Base-by-base conservation (phyloP, 2,888 invertebrate species). In the Cephus rjabovi region DNA sequence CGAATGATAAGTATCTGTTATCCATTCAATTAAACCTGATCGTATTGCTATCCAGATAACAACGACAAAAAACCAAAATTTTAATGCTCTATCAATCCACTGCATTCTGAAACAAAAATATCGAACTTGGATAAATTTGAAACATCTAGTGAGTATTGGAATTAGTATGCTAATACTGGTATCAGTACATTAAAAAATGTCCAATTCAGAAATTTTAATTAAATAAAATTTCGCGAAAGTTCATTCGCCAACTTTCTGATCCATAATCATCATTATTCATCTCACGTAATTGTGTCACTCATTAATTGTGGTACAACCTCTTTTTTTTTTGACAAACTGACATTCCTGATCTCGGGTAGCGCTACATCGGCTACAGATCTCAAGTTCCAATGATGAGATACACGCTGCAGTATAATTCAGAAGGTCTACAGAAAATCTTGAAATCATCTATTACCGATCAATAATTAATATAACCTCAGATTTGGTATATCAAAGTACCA, bases 51-150 rank as follows among this genome's bases (percentile, higher is more conserved):
- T 34, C 86, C 86, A 89, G 1, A 80, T 4, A 9, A 82, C 0
- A 1, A 87, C 11, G 0, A 79, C n/a, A 4, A 77, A n/a, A n/a
- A 88, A 31, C 56, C 80, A 80, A 12, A 74, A 71, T 71, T 83
- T 88, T 70, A 86, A 81, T 69, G 86, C 79, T 40, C 71, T 82
- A 77, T 91, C 88, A 76, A 92, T 75, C 88, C 88, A 87, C 73
- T 84, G 83, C 90, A 91, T 89, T 77, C 92, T 92, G 87, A 71
- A 89, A 90, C 78, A 81, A 35, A 80, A 71, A 75, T 33, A 76
- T 9, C 2, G 56, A 56, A 23, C 23, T 56, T 2, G 0, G 9
- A 56, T 40, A 15, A 40, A 40, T 40, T 40, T 4, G 1, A 56
- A 56, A 23, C 23, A 56, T 56, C 56, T 6, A 56, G 2, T 23